These are phyloP conservation scores for Phocides pigmalion DNA, from an alignment of 1,140 invertebrate genomes.

Conservation along the genomic window DNA sequence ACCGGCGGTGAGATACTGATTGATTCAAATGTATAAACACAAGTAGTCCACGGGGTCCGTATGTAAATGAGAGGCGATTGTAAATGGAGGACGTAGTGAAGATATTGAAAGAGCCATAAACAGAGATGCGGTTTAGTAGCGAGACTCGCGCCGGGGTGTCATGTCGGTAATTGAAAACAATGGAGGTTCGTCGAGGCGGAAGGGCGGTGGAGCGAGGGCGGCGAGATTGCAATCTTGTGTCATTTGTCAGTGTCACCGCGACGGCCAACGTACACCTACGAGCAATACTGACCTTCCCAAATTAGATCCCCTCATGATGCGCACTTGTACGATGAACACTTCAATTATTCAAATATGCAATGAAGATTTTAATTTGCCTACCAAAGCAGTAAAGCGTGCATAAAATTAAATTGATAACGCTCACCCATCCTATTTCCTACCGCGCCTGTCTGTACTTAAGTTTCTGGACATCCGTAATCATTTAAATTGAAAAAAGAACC, in stretches of 20 bases:
- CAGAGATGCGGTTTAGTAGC: conserved; percentile 71
- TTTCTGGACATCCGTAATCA: too few species aligned
- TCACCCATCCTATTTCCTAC: too few species aligned
- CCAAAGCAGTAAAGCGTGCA: too few species aligned
- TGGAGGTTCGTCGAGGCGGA: conserved; percentile 71
- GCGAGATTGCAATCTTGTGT: conserved; percentile 78
- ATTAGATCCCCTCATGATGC: conserved; percentile 53
- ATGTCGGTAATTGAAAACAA: conserved; percentile 83
- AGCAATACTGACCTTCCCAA: conserved; percentile 64
- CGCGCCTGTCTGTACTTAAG: too few species aligned
- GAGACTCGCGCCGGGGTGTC: conserved; percentile 67
- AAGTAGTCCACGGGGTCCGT: conserved; percentile 43
- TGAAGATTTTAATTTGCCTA: too few species aligned
- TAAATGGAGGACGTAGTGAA: conserved; percentile 74
- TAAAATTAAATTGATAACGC: too few species aligned
- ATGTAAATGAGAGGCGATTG: conserved; percentile 65
- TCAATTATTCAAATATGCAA: too few species aligned
- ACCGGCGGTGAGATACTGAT: conserved; percentile 65
- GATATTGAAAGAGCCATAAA: conserved; percentile 74
- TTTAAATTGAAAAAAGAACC: too few species aligned
- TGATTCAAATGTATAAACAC: conserved; percentile 62
- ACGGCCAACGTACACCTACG: conserved; percentile 62
- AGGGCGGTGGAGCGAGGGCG: conserved; percentile 60
- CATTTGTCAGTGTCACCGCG: conserved; percentile 79
- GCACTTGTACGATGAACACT: background rate